Evolutionary conservation across 2,113 vertebrate species (phyloP).

Genomic region (Porphyrio hochstetteri): DNA sequence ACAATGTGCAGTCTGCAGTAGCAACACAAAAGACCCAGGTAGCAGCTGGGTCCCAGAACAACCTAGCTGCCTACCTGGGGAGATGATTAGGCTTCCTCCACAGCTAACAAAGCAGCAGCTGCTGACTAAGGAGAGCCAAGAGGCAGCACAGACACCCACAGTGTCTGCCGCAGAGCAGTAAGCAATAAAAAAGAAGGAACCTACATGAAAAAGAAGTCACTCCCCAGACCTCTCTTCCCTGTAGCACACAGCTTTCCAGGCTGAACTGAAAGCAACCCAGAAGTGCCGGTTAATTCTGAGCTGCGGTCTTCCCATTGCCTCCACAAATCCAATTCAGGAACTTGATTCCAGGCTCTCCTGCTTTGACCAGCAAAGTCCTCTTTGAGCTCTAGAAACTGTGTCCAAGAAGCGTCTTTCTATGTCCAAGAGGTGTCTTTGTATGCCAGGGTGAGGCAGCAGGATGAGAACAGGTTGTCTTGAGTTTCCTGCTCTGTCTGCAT

Average conservation of each 20-base stretch:
- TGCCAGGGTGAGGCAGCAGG: background rate
- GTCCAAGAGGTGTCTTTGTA: background rate
- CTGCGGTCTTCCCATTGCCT: background rate
- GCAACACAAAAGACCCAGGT: background rate
- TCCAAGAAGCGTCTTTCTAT: background rate
- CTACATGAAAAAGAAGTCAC: background rate
- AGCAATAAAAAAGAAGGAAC: background rate
- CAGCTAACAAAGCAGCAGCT: background rate
- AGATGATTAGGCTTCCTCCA: slow-evolving; percentile 2
- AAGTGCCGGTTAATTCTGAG: background rate
- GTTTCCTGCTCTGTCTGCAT: background rate
- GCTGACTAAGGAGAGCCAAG: background rate
- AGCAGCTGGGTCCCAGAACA: background rate
- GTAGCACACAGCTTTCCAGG: background rate
- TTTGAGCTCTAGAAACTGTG: background rate
- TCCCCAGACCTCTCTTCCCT: background rate
- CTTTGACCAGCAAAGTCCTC: background rate
- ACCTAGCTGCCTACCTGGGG: background rate
- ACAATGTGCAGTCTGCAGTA: background rate
- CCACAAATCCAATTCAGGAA: background rate
- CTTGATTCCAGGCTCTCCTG: background rate
- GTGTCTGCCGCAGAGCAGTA: background rate
- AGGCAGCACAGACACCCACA: background rate
- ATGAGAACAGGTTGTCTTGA: background rate
- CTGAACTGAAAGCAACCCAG: background rate